These are phyloP conservation scores for Gallinago media DNA, from an alignment of 2,113 vertebrate genomes.

Conservation along the genomic window DNA sequence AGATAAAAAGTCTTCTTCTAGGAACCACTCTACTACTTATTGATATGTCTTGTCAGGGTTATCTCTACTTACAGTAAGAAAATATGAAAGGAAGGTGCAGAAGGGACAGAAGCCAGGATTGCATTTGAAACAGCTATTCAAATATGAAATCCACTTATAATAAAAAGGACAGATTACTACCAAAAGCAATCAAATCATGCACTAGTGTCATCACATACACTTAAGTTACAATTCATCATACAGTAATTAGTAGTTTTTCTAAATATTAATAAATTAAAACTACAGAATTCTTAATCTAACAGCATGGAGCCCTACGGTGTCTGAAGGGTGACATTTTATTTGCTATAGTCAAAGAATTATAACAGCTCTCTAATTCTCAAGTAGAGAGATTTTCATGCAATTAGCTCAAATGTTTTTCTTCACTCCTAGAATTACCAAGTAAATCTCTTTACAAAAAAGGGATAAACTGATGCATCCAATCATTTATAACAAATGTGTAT, in stretches of 20 bases:
- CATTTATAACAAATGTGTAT: not conserved
- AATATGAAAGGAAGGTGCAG: not conserved
- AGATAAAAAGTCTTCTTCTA: not conserved
- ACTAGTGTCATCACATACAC: not conserved
- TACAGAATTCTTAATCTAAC: not conserved
- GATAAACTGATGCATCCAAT: not conserved
- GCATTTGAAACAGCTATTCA: not conserved
- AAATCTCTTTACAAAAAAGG: not conserved
- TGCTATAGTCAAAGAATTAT: not conserved
- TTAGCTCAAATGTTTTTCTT: not conserved
- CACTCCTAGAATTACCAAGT: not conserved
- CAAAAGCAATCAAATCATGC: not conserved
- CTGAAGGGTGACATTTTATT: not conserved
- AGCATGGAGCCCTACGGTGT: not conserved
- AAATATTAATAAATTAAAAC: not conserved
- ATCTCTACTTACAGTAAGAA: not conserved
- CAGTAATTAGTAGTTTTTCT: constrained; percentile 1
- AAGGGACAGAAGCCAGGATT: not conserved
- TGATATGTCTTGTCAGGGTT: not conserved
- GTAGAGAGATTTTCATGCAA: not conserved
- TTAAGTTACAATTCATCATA: not conserved
- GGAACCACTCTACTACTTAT: not conserved
- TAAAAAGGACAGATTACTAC: not conserved
- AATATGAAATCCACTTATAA: not conserved
- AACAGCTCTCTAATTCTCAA: not conserved